Conservation (phyloP, 2,888 invertebrate species). For the Autographa gamma region DNA sequence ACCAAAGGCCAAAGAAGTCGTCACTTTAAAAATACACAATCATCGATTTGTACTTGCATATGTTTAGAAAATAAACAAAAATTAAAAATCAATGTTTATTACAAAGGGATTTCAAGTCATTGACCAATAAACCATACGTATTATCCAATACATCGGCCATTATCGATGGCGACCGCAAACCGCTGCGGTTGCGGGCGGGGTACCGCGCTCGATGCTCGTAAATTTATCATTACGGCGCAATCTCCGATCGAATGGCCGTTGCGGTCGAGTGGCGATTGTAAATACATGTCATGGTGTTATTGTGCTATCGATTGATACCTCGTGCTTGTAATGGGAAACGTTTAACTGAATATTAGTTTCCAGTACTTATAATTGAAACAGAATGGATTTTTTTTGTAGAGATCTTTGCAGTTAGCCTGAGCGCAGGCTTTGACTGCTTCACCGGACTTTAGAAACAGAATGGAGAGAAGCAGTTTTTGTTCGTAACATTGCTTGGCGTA, state of each 20-base stretch:
- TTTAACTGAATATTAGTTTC: neutral
- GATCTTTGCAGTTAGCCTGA: too few relatives aligned
- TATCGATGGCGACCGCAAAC: slow-evolving; percentile 25
- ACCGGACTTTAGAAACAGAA: too few relatives aligned
- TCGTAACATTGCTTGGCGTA: too few relatives aligned
- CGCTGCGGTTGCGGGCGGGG: slow-evolving; percentile 3
- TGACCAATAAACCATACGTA: neutral
- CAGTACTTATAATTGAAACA: too few relatives aligned
- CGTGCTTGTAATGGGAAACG: neutral
- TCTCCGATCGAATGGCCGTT: slow-evolving; percentile 32
- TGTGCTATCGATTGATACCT: neutral
- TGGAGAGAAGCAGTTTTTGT: too few relatives aligned
- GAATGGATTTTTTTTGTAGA: too few relatives aligned
- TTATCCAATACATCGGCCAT: slow-evolving; percentile 12
- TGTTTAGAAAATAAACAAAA: neutral
- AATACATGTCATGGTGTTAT: slow-evolving; percentile 15
- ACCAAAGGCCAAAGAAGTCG: too few relatives aligned
- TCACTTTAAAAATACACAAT: too few relatives aligned
- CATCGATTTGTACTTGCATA: too few relatives aligned
- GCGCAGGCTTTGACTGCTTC: too few relatives aligned
- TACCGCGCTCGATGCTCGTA: slow-evolving; percentile 11
- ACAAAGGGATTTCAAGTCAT: neutral
- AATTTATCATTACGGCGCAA: slow-evolving; percentile 44
- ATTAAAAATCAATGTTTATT: neutral
- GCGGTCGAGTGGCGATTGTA: slow-evolving; percentile 39